Evolutionary conservation across 2,888 invertebrate genomes (phyloP), one percentile per base, ranked within the genome.

Genomic region (Elegia similella): DNA sequence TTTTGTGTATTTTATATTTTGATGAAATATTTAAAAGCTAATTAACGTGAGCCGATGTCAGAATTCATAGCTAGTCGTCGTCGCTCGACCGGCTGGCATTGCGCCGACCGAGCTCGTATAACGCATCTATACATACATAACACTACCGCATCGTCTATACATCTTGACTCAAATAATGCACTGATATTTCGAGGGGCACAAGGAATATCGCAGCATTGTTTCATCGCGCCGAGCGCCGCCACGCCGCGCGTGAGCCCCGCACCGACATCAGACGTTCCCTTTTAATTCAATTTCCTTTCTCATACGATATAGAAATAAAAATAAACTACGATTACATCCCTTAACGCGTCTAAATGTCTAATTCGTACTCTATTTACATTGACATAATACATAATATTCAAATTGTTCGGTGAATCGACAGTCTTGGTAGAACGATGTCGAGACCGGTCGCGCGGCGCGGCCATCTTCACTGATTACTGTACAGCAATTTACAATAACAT

Each of bases 1-100:
- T 91, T 90, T 90, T 90, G 90, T 89, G 86, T 90, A 90, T 91
- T 90, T 90, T 91, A 90, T 90, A 88, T 89, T 91, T 90, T 91
- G 87, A 90, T 90, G 90, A 90, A 89, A 88, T 89, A 90, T 90
- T 89, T 90, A 91, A 83, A 91, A 91, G 90, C 90, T 91, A 91
- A 90, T 90, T 88, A 90, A 91, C 88, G 88, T 90, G 91, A 90
- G 91, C 90, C 91, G 91, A 90, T 91, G 90, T 91, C 91, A 91
- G 90, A 86, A 89, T 90, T 86, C 91, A 89, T 90, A 91, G 91
- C 90, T 88, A 86, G 88, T 91, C 87, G 91, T 91, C 91, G 90
- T 88, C 84, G 88, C 88, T 82, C 88, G 89, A 80, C 85, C 84
- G 87, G 84, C 82, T 76, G 86, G 84, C 86, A 78, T 71, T 75